Evolutionary conservation across 2,797 vertebrate species (phyloP), one percentile per base, ranked within the genome.

Genomic region (Manis javanica): DNA sequence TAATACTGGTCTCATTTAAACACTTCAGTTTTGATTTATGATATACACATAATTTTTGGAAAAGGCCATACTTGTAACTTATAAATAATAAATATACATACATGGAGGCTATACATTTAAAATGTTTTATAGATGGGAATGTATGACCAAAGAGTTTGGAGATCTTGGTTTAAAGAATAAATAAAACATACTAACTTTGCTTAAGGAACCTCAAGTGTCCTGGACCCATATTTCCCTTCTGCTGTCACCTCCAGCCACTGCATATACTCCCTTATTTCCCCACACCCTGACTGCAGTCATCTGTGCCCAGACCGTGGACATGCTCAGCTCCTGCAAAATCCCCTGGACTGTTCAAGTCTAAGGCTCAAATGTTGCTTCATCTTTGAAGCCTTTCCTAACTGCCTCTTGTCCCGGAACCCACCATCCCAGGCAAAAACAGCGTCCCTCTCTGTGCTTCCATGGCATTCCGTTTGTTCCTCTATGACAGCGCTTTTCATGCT

Each of bases 341-440:
- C 15, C 55, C 85, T 69, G 69, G 59, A 68, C 81, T 93, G 8
- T 82, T 85, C 61, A 75, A 86, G 75, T 49, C 46, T 29, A 63
- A 84, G 18, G 93, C 29, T 61, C 91, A 83, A 64, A 37, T 34
- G 42, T 46, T 75, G 42, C 78, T 90, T 95, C 42, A 39, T 79
- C 34, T 55, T 78, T 1, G 46, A 85, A 89, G 53, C 39, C 68
- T 96, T 92, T 86, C 59, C 77, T 74, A 71, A 42, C 86, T 85
- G 64, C 66, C 49, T 91, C 66, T 93, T 87, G 42, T 71, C 72
- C 69, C 83, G n/a, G 53, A 96, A 77, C 61, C 64, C 19, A 53
- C 53, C 69, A 87, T 53, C 23, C 23, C 34, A 3, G 53, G 79
- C 89, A 89, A 94, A 96, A 96, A 94, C 69, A 92, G 89, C 88